Conservation (phyloP, 2,113 vertebrate genomes). For the Saccopteryx bilineata region DNA sequence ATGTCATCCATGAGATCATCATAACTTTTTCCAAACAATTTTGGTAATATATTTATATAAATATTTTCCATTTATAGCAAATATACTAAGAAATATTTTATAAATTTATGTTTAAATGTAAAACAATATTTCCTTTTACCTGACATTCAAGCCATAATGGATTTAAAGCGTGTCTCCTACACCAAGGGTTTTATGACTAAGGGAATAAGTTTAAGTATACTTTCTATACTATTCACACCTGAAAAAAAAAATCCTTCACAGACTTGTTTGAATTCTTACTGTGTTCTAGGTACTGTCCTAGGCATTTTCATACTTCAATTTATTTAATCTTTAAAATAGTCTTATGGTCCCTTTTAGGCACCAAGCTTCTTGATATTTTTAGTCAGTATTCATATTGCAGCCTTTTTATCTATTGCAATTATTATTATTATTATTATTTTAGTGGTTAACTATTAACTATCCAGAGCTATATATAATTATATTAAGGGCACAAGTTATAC, state of each 20-base stretch:
- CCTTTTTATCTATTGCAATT: background rate
- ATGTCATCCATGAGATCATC: background rate
- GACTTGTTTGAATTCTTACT: background rate
- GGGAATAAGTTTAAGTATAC: background rate
- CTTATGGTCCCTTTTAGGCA: background rate
- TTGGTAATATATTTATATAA: background rate
- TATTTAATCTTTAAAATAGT: background rate
- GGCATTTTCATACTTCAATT: background rate
- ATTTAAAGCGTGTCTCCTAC: conserved; percentile 32
- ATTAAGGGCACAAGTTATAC: background rate
- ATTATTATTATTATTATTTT: background rate
- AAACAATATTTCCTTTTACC: background rate
- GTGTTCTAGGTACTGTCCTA: background rate
- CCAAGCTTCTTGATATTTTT: background rate
- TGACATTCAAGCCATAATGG: background rate
- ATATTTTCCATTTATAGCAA: background rate
- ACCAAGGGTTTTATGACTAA: background rate
- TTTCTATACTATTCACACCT: conserved; percentile 4
- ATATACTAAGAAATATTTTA: background rate
- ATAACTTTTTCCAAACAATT: background rate
- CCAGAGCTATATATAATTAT: background rate
- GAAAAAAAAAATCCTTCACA: background rate
- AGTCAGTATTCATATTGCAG: background rate
- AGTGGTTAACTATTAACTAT: background rate
- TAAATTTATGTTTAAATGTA: background rate